Evolutionary conservation across 1,140 invertebrate genomes (phyloP), one percentile per base, ranked within the genome.

Genomic region (Heliconius hewitsoni): DNA sequence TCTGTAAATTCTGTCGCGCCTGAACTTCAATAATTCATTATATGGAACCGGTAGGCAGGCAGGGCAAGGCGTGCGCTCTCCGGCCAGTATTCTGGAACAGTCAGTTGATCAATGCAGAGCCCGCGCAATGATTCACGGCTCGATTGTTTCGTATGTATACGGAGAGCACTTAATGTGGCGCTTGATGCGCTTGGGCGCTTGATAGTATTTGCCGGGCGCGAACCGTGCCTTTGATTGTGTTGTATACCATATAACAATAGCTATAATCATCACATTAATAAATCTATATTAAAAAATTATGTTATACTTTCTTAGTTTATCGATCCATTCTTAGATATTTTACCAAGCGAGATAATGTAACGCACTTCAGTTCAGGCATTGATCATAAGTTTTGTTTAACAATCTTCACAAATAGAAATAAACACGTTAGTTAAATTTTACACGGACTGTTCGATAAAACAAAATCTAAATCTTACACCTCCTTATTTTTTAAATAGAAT

Each of bases 21-120:
- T 37, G 73, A 79, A 86, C 80, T 81, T 87, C 86, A 84, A 90
- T 89, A 87, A 87, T 90, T 85, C 89, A 91, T 85, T 83, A 85
- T 52, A 78, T 82, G 71, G 84, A 86, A 87, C 85, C 71, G 83
- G 79, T 86, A 84, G 87, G 82, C 78, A 77, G 78, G 80, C 80
- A 27, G 81, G 42, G 60, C 60, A 16, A 18, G 60, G 60, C 60
- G 60, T 30, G 74, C 85, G 77, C 72, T 81, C 78, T 74, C 42
- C 80, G 80, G 77, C 76, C 76, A 70, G 77, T 77, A 77, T 85
- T 84, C 82, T 86, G 80, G 81, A 87, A 85, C 81, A 80, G 79
- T 85, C 82, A 79, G 74, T 78, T 76, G 80, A 83, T 84, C 72
- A 81, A 79, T 72, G 71, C 82, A 37, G 79, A 79, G 81, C 73